Evolutionary conservation across 92 coral and sea anemone genomes (phyloP), one percentile per base, ranked within the genome.

Genomic region (Porites divaricata): DNA sequence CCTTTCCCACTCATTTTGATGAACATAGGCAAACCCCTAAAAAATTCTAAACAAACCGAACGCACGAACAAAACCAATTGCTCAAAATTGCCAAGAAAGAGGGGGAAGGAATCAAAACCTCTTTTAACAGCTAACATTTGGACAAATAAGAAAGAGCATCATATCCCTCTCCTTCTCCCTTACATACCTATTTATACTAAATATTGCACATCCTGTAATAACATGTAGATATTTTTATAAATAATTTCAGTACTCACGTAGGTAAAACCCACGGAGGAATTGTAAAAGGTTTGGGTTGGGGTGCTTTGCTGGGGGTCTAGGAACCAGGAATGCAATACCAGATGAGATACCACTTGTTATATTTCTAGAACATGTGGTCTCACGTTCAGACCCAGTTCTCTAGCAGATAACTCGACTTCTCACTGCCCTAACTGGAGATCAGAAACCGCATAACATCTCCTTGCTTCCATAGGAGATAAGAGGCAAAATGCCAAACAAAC

Each of bases 271-370:
- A 70, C 2, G 3, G 74, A 26, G 23, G 74, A 26, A 70, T 23
- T 70, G 49, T 74, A 53, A 74, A 74, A 74, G 78, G 78, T 74
- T 74, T 74, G 78, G 78, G 78, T 74, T 51, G 78, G 78, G 78
- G 63, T 53, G 78, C 64, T 74, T 51, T 74, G 78, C 64, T 74
- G 35, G 78, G 64, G 63, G 64, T 74, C 50, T 74, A 53, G 78
- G 52, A 28, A 28, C 35, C 35, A 28, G 35, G 35, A 28, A 28
- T 28, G 35, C 35, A 28, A 28, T 1, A 28, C 35, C 35, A 28
- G 35, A 28, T 28, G 35, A 74, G 1, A 68, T 68, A 68, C 74
- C 50, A 68, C 74, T 68, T 68, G 74, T 68, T 68, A 68, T 24
- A 68, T 68, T 68, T 68, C 74, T 68, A n/a, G n/a, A n/a, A n/a